These are phyloP conservation scores for Porites divaricata DNA, from an alignment of 92 coral and sea anemone species.

Conservation along the genomic window DNA sequence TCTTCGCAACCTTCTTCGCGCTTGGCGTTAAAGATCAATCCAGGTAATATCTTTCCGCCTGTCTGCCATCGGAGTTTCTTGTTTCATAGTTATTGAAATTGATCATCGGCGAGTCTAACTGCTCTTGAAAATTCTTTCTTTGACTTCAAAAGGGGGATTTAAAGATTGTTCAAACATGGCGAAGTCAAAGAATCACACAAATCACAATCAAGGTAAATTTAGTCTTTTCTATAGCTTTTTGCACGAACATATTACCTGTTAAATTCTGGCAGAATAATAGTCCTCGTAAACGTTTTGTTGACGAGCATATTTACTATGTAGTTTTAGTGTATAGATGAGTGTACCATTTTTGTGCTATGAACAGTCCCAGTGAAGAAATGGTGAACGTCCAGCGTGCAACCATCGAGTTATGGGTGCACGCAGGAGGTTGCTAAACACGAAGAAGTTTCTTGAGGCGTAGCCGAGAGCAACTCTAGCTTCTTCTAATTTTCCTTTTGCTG, in stretches of 20 bases:
- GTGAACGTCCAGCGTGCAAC: too few species aligned
- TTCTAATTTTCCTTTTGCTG: too few species aligned
- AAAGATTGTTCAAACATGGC: slow-evolving; percentile 78
- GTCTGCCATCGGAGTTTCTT: neutral
- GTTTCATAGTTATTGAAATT: neutral
- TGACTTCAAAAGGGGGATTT: slow-evolving; percentile 13
- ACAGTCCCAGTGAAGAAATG: too few species aligned
- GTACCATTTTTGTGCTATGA: too few species aligned
- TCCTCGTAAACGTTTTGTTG: neutral
- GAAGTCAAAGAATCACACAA: slow-evolving; percentile 99
- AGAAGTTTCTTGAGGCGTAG: too few species aligned
- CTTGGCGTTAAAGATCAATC: slow-evolving; percentile 27
- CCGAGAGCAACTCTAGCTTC: too few species aligned
- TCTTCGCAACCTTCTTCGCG: neutral
- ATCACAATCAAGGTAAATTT: slow-evolving; percentile 91
- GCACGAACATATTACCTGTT: too few species aligned
- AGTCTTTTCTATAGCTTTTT: neutral
- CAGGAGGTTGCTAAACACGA: too few species aligned
- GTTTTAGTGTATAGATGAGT: too few species aligned
- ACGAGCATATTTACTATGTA: too few species aligned
- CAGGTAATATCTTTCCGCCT: slow-evolving; percentile 19
- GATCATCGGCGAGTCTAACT: neutral
- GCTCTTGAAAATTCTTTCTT: neutral
- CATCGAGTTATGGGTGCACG: too few species aligned
- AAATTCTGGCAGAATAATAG: too few species aligned